phyloP scores from a whole-genome alignment of 2,888 invertebrate genomes.

The Orthosia gothica region DNA sequence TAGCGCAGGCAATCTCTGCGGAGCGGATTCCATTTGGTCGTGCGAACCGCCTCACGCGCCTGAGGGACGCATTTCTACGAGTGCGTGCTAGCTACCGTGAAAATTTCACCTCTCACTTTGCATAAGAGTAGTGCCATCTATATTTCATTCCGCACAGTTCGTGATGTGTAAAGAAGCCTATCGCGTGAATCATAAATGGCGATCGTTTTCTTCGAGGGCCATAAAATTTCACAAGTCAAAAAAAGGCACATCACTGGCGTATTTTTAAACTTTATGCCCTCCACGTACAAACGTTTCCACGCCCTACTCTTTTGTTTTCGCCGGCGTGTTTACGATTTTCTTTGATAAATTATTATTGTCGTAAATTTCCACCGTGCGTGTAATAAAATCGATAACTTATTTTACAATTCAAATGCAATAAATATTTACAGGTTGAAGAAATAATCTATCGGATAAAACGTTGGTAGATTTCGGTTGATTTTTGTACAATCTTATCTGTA shows the following conservation, averaged over 20 bases:
- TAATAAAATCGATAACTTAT: constrained; percentile 70
- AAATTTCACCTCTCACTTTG: constrained; percentile 86
- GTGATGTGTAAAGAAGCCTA: constrained; percentile 85
- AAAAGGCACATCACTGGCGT: constrained; percentile 71
- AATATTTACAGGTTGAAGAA: constrained; percentile 62
- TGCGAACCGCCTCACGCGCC: constrained; percentile 77
- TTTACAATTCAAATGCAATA: constrained; percentile 68
- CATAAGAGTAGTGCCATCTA: constrained; percentile 86
- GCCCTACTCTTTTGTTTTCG: constrained; percentile 68
- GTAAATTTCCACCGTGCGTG: constrained; percentile 70
- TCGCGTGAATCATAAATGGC: constrained; percentile 87
- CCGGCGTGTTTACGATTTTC: constrained; percentile 68
- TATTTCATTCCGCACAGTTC: constrained; percentile 83
- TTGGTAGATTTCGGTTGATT: constrained; percentile 69
- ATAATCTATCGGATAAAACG: constrained; percentile 53
- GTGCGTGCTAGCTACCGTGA: constrained; percentile 82
- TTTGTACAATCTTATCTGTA: constrained; percentile 76
- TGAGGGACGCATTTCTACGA: constrained; percentile 82
- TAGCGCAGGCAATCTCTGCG: constrained; percentile 87
- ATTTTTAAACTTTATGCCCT: constrained; percentile 73
- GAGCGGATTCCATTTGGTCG: constrained; percentile 85
- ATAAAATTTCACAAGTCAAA: constrained; percentile 79
- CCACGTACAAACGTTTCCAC: constrained; percentile 69
- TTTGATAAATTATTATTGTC: constrained; percentile 71
- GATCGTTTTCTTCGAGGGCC: constrained; percentile 83